Percentiles rank a stretch among this genome's conserved stretches.
phyloP scores from a whole-genome alignment of 2,797 vertebrate genomes.

The Salmo trutta region DNA sequence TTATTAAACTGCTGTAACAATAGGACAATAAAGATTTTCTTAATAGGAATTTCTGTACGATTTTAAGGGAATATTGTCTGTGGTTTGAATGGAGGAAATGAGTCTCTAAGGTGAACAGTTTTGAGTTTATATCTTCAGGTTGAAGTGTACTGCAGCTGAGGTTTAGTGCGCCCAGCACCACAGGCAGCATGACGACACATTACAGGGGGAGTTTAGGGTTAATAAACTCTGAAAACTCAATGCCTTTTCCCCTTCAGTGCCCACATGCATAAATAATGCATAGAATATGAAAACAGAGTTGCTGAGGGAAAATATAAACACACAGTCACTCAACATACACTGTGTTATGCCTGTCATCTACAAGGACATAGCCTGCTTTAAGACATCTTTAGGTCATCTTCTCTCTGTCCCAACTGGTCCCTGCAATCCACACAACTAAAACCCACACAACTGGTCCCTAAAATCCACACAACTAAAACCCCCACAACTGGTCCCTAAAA shows the following conservation, averaged over 20 bases:
- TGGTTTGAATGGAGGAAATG: neutral
- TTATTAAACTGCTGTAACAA: neutral
- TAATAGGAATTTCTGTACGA: neutral
- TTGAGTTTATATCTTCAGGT: constrained; percentile 43
- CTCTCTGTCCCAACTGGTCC: neutral
- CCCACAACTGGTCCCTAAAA: neutral
- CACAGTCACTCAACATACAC: constrained; percentile 8
- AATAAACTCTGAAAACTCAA: constrained; percentile 40
- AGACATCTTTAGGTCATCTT: neutral
- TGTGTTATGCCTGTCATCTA: neutral
- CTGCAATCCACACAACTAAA: neutral
- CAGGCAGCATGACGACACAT: constrained; percentile 23
- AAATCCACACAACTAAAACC: neutral
- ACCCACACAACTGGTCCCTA: neutral
- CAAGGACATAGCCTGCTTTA: constrained; percentile 19
- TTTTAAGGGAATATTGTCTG: neutral
- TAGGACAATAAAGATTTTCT: neutral
- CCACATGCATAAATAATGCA: constrained; percentile 38
- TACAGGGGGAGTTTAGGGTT: constrained; percentile 23
- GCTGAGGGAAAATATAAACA: constrained; percentile 19
- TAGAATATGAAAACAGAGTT: constrained; percentile 8
- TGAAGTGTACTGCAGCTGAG: neutral
- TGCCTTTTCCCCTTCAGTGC: constrained; percentile 28
- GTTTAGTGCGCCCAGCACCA: constrained; percentile 20
- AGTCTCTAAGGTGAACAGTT: neutral